These are phyloP conservation scores for Takifugu bimaculatus DNA, from an alignment of 2,113 vertebrate genomes.

Conservation along the genomic window DNA sequence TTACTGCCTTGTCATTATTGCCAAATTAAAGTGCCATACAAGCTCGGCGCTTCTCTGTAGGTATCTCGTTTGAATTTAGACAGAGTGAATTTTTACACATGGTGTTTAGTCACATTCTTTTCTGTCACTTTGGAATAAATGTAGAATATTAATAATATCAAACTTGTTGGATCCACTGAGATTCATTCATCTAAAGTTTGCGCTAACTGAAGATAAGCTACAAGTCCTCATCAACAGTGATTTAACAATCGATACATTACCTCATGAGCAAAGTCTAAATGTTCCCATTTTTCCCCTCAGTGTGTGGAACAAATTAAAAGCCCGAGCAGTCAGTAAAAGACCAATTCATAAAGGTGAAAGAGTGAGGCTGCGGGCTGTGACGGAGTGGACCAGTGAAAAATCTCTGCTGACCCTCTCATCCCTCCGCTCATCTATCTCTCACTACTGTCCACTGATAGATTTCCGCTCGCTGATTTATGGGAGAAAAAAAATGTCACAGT, in stretches of 20 bases:
- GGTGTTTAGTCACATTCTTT: constrained; percentile 20
- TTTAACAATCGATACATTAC: constrained; percentile 77
- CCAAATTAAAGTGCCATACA: constrained; percentile 27
- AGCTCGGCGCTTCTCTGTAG: constrained; percentile 24
- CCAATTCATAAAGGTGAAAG: constrained; percentile 87
- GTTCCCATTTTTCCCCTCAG: constrained; percentile 59
- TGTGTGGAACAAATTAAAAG: constrained; percentile 85
- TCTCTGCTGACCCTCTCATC: constrained; percentile 95
- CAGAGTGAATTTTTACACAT: constrained; percentile 40
- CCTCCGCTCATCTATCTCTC: constrained; percentile 95
- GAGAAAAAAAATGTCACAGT: constrained; percentile 93
- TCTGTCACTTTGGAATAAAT: constrained; percentile 43
- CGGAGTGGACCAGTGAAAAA: constrained; percentile 87
- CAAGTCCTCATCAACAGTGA: constrained; percentile 57
- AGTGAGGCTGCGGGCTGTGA: constrained; percentile 83
- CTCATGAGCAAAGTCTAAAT: constrained; percentile 73
- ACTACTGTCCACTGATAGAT: constrained; percentile 97
- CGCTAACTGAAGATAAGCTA: constrained; percentile 56
- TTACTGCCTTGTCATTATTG: constrained; percentile 30
- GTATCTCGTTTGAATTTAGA: constrained; percentile 23
- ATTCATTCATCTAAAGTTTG: constrained; percentile 69
- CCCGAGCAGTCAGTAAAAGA: constrained; percentile 83
- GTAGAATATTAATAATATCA: constrained; percentile 47
- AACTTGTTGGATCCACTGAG: constrained; percentile 30
- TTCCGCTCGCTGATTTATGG: constrained; percentile 96